Evolutionary conservation across 2,797 vertebrate genomes (phyloP).

Genomic region (Morus bassanus): DNA sequence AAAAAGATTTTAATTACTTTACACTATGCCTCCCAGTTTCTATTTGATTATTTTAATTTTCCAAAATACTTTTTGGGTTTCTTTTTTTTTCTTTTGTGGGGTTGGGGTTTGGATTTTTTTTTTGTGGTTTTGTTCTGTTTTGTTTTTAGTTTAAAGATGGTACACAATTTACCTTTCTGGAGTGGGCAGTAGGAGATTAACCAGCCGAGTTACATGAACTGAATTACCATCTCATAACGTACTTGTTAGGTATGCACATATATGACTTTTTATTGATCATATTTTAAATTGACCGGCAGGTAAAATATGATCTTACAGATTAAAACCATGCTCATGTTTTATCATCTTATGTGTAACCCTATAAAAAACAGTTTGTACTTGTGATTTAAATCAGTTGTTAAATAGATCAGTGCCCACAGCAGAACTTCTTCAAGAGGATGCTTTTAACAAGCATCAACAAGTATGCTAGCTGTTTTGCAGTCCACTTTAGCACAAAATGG

Average conservation of each 20-base stretch:
- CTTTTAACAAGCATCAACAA: background rate
- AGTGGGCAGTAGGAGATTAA: background rate
- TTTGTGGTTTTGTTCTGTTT: background rate
- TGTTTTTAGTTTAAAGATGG: background rate
- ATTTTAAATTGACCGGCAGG: background rate
- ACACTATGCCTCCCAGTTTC: background rate
- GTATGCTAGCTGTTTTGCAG: background rate
- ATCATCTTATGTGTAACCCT: background rate
- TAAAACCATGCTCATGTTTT: background rate
- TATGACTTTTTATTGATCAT: background rate
- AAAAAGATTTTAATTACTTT: background rate
- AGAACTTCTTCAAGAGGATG: background rate
- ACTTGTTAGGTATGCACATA: background rate
- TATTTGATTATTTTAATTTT: background rate
- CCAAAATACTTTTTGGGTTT: background rate
- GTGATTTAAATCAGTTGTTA: background rate
- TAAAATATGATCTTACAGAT: background rate
- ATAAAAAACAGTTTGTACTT: background rate
- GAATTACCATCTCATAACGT: background rate
- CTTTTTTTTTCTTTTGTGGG: background rate
- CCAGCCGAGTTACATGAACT: background rate
- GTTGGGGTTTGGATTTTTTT: background rate
- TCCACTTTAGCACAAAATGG: background rate
- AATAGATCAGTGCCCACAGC: background rate
- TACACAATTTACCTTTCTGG: background rate